A percentile compares a stretch with the other conserved stretches of the same genome.
Evolutionary conservation across 1,140 invertebrate species (phyloP).

Genomic region (Ooceraea biroi): DNA sequence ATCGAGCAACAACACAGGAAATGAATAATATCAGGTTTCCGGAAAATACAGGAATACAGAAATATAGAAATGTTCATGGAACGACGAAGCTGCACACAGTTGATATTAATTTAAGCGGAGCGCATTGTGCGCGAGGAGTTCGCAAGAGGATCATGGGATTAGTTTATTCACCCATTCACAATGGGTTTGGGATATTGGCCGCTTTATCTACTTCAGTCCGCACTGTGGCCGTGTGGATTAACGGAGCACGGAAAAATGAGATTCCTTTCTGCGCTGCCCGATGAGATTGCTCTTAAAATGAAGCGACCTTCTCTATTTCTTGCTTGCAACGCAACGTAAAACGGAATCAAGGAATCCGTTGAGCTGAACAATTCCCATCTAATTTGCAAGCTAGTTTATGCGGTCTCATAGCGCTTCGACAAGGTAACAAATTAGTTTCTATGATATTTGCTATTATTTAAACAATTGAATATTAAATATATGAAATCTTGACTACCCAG

Average conservation of each 20-base stretch:
- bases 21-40: neutral
- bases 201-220: conserved; percentile 19
- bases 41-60: neutral
- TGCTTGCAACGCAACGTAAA: neutral
- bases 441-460: neutral
- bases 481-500: no score
- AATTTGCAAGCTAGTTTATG: neutral
- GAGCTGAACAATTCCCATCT: neutral
- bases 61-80: neutral
- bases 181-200: conserved; percentile 13
- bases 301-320: neutral
- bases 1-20: neutral
- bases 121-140: neutral
- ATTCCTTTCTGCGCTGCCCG: neutral
- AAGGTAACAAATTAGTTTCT: no score
- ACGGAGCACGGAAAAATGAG: conserved; percentile 21
- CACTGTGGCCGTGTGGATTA: neutral
- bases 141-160: conserved; percentile 26
- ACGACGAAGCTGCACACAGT: neutral
- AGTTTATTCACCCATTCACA: neutral
- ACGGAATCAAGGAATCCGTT: neutral
- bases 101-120: conserved; percentile 33
- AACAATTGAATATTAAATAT: no score
- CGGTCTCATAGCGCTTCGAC: neutral
- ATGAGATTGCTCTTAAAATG: conserved; percentile 9